Evolutionary conservation across 2,888 invertebrate species (phyloP).

Genomic region (Congeria kusceri): DNA sequence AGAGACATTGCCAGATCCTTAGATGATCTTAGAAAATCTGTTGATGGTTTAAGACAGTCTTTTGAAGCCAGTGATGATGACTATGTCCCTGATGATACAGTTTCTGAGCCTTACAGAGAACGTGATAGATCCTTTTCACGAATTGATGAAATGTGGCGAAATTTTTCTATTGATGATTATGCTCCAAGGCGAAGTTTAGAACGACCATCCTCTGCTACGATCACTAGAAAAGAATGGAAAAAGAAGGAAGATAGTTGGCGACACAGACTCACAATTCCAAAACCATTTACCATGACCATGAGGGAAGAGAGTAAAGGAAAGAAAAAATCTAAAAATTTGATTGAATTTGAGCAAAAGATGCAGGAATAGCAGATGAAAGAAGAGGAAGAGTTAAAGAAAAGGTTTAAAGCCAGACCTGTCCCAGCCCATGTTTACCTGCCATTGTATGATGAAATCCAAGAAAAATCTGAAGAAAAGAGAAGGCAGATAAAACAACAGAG

Average conservation of each 20-base stretch:
- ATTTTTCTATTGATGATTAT: conserved; percentile 83
- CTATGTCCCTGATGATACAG: conserved; percentile 58
- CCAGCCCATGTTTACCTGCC: conserved; percentile 85
- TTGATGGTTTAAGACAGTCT: conserved; percentile 46
- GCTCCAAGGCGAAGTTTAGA: conserved; percentile 63
- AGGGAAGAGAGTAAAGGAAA: conserved; percentile 80
- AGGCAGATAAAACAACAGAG: conserved; percentile 77
- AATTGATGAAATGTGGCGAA: conserved; percentile 83
- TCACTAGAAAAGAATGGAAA: conserved; percentile 62
- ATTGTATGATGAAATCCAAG: conserved; percentile 83
- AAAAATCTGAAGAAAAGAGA: conserved; percentile 81
- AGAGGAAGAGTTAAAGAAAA: conserved; percentile 83
- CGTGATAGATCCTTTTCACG: conserved; percentile 68
- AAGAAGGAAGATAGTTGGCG: conserved; percentile 77
- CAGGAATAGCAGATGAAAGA: conserved; percentile 74
- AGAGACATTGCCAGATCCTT: conserved; percentile 43
- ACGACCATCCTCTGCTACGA: conserved; percentile 61
- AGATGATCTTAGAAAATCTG: conserved; percentile 51
- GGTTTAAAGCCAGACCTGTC: conserved; percentile 84
- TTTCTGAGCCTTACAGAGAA: conserved; percentile 58
- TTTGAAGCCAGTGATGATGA: conserved; percentile 54
- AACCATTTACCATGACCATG: conserved; percentile 84
- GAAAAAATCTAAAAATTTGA: conserved; percentile 76
- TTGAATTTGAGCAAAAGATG: conserved; percentile 77
- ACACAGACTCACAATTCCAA: conserved; percentile 84